phyloP scores from a whole-genome alignment of 1,140 invertebrate species.

The Vanessa atalanta region DNA sequence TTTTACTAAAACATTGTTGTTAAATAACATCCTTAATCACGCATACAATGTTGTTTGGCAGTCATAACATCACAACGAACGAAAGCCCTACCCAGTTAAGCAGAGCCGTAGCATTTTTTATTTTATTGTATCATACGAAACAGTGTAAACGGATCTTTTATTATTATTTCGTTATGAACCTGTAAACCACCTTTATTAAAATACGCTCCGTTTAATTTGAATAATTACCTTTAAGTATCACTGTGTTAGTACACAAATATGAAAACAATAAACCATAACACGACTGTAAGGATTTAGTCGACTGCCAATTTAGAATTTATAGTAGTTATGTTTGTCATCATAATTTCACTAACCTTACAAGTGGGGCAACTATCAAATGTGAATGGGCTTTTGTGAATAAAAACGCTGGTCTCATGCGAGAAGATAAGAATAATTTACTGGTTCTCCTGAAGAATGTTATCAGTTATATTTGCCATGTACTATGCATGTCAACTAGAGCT shows the following conservation, averaged over 20 bases:
- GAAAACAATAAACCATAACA: no score
- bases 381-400: slow-evolving; percentile 25
- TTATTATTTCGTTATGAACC: background rate
- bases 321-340: no score
- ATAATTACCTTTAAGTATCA: background rate
- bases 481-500: background rate
- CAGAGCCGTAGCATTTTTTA: background rate
- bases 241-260: no score
- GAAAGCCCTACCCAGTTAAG: background rate
- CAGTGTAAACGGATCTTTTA: background rate
- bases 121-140: slow-evolving; percentile 1
- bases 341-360: background rate
- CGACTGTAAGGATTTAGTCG: no score
- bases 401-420: slow-evolving; percentile 31
- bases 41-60: background rate
- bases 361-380: background rate
- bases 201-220: background rate
- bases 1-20: background rate
- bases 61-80: background rate
- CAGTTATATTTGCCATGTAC: slow-evolving; percentile 30
- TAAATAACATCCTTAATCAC: background rate
- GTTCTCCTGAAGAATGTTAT: slow-evolving; percentile 58
- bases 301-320: no score
- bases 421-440: slow-evolving; percentile 74
- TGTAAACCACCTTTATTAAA: background rate